phyloP scores from a whole-genome alignment of 2,888 invertebrate species.

The Fissipunctia ypsillon region DNA sequence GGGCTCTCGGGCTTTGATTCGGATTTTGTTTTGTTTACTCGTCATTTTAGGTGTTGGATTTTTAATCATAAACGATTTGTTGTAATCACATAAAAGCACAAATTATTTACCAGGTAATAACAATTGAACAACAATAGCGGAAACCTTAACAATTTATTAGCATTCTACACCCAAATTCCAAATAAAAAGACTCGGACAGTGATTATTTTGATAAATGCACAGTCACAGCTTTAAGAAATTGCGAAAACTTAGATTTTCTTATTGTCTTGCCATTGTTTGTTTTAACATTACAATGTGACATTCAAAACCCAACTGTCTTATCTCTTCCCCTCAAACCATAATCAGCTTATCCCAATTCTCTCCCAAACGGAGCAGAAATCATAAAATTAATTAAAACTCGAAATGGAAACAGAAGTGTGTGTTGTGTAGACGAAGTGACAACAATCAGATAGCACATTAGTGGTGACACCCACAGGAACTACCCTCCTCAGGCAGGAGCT shows the following conservation, averaged over 20 bases:
- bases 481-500: conserved; percentile 39
- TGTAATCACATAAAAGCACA: conserved; percentile 10
- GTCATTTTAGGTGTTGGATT: conserved; percentile 15
- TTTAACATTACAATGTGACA: conserved; percentile 6
- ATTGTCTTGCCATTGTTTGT: not conserved
- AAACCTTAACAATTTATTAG: not conserved
- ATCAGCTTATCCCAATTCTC: conserved; percentile 37
- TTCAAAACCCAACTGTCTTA: conserved; percentile 8
- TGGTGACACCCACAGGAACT: conserved; percentile 32
- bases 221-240: not conserved
- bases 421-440: conserved; percentile 44
- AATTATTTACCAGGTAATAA: not conserved
- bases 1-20: conserved; percentile 31
- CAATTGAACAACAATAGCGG: not conserved
- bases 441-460: conserved; percentile 52
- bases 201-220: not conserved
- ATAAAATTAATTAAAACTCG: conserved; percentile 59
- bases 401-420: conserved; percentile 42
- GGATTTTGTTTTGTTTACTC: conserved; percentile 29
- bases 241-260: not conserved
- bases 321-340: conserved; percentile 26
- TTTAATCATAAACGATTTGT: conserved; percentile 9
- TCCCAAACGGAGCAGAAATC: conserved; percentile 34
- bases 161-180: not conserved
- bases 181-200: not conserved